Base-by-base conservation (phyloP, 2,888 invertebrate species). In the Drosophila kokeensis region DNA sequence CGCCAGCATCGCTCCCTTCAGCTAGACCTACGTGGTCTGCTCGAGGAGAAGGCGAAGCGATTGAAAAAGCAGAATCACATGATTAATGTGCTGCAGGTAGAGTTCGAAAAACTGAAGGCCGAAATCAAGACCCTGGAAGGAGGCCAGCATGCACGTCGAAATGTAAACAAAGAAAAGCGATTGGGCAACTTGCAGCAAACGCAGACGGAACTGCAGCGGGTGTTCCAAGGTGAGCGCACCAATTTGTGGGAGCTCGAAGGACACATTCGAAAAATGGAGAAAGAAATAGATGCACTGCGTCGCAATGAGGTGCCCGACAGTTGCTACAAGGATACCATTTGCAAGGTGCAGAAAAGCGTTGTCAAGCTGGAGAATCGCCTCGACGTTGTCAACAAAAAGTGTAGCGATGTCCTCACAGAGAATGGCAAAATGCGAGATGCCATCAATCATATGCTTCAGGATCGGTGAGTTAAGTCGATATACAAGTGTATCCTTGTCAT, bases 401-500 rank as follows among this genome's bases (percentile, higher is more conserved):
- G 96, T 91, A 96, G 97, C 92, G 94, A 94, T 5, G 95, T 96
- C 27, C 94, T 97, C 70, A 95, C 96, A 4, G 95, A 96, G 70
- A 98, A 97, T 92, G 94, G 95, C 62, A 94, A 94, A 81, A 94
- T 97, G 87, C 94, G 98, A 30, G 94, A 96, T 15, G 96, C 97
- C 85, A 98, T 98, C 58, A 96, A 98, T 89, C 95, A 96, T 76
- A 94, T 98, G 80, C 92, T 98, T 1, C 95, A 96, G 73, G 98
- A 98, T 93, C 95, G 96, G 96, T 95, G 89, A 90, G 63, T n/a
- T n/a, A 4, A 18, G 21, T 24, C 5, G 15, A 52, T 13, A 13
- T 32, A 4, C 4, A n/a, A 52, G 30, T 49, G 49, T 27, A 50
- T 50, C 24, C 24, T 27, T 59, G 7, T 13, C 11, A 21, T 40